Evolutionary conservation across 1,140 invertebrate species (phyloP), one percentile per base, ranked within the genome.

Genomic region (Drosophila punjabiensis): DNA sequence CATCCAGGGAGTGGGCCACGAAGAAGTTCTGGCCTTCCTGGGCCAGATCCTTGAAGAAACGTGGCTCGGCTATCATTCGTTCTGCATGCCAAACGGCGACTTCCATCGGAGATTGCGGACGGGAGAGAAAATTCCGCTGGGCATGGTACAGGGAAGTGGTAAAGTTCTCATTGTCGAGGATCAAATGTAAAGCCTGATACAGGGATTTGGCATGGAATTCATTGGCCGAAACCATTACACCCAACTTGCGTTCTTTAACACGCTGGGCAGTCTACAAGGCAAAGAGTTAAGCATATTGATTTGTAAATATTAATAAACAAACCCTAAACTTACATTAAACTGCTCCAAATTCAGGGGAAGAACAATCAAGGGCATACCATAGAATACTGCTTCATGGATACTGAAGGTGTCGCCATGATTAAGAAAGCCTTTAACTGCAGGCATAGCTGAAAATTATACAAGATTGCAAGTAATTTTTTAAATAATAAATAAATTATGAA

Each of bases 301-400:
- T 16, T 16, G 5, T n/a, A 24, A 24, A 24, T 24, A 30, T 52
- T 32, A 10, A 32, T 52, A 3, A 32, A 32, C n/a, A n/a, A 50
- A 30, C 6, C 1, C 18, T 7, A 3, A 3, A 20, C 0, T 14
- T 7, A 91, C 87, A 62, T 87, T 84, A 5, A 82, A 55, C 81
- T 96, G 95, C 75, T 97, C 96, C 2, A 93, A 94, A 67, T 95
- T 95, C 24, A 97, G 73, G 1, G 96, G 96, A 16, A 96, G 93
- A 1, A 94, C 94, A 69, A 95, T 94, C 32, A 96, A 77, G 0
- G 96, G 96, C 10, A 96, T 93, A 1, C 93, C 94, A 83, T 94
- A 92, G 76, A 94, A 93, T 10, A 95, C 82, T 1, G 95, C 94
- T 82, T 96, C 95, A 62, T 94, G 93, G 0, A 94, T 81, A 41